Percentiles rank a stretch among this genome's conserved stretches.
Conservation (phyloP, 2,888 invertebrate genomes). For the Scrobipalpa atriplicella region DNA sequence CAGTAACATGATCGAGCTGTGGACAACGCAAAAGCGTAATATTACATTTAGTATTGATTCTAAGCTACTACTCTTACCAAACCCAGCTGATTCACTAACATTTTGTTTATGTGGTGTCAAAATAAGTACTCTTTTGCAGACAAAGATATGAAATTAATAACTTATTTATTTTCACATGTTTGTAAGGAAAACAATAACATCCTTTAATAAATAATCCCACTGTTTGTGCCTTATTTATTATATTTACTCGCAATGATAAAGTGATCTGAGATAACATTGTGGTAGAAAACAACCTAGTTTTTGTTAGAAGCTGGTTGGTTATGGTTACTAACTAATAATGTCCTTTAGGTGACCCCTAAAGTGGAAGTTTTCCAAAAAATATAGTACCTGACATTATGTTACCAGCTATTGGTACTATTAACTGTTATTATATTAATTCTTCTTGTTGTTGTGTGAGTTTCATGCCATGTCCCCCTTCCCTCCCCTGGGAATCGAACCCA, state of each 20-base stretch:
- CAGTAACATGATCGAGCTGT: background rate
- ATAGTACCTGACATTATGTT: too few relatives aligned
- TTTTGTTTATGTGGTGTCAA: constrained; percentile 1
- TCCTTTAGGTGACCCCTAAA: too few relatives aligned
- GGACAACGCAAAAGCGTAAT: background rate
- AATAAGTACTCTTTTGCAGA: background rate
- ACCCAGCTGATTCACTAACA: background rate
- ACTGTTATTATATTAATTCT: too few relatives aligned
- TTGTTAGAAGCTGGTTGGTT: too few relatives aligned
- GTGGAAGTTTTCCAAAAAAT: too few relatives aligned
- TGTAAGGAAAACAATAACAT: background rate
- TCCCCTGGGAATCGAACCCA: too few relatives aligned
- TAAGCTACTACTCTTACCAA: background rate
- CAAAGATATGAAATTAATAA: background rate
- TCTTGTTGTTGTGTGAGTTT: too few relatives aligned
- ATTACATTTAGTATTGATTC: background rate
- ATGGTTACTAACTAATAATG: too few relatives aligned
- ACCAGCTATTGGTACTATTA: too few relatives aligned
- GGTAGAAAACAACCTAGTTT: too few relatives aligned
- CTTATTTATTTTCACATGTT: background rate
- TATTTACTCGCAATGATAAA: background rate
- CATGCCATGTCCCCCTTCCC: too few relatives aligned
- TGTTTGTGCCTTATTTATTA: background rate
- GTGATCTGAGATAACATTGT: background rate
- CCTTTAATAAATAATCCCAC: background rate